Conservation (phyloP, 2,113 vertebrate genomes). For the Dinomys branickii region DNA sequence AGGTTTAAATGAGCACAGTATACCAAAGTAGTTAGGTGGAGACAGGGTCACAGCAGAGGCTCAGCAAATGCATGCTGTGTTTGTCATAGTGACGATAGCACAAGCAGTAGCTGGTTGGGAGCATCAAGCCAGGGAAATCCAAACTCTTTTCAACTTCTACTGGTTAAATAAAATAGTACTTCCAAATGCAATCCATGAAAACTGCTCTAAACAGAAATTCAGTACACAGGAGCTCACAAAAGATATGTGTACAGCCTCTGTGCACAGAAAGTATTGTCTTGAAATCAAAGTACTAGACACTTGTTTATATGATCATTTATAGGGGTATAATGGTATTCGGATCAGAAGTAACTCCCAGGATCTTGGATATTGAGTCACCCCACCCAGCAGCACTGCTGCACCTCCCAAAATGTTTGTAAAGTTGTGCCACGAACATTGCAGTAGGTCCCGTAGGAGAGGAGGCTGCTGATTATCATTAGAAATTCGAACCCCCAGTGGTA, state of each 20-base stretch:
- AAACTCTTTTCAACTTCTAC: not conserved
- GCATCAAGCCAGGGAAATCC: not conserved
- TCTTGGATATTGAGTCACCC: not conserved
- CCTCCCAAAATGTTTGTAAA: not conserved
- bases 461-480: not conserved
- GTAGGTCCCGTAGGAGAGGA: not conserved
- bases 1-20: not conserved
- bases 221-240: not conserved
- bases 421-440: not conserved
- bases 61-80: fast-evolving
- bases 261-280: fast-evolving
- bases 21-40: not conserved
- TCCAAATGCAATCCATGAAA: no score
- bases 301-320: not conserved
- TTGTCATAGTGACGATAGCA: not conserved
- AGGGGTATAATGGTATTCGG: not conserved
- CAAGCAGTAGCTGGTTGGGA: not conserved
- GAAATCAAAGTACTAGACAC: not conserved
- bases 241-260: not conserved
- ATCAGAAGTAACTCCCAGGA: not conserved
- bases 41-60: no score
- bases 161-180: not conserved
- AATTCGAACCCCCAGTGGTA: not conserved
- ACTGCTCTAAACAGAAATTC: not conserved
- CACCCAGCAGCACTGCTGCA: not conserved